Evolutionary conservation across 2,797 vertebrate genomes (phyloP).

Genomic region (Sebastes taczanowskii): DNA sequence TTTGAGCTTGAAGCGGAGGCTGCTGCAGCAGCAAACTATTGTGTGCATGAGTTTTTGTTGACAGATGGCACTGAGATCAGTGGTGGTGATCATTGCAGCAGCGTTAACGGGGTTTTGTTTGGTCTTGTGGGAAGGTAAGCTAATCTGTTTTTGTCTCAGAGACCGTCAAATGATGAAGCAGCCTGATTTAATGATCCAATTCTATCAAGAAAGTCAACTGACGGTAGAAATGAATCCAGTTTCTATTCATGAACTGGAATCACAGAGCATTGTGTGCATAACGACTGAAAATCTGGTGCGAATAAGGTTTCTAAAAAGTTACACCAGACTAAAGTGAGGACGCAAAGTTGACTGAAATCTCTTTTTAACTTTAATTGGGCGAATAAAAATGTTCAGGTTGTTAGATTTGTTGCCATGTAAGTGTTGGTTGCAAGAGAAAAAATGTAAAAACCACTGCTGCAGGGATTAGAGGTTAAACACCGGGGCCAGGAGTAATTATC

Average conservation of each 20-base stretch:
- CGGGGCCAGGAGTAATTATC: slow-evolving; percentile 33
- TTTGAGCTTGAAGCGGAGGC: slow-evolving; percentile 11
- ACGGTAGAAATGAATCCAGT: neutral
- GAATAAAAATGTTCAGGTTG: neutral
- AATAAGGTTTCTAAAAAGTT: neutral
- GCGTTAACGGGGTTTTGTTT: slow-evolving; percentile 24
- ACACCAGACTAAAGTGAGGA: neutral
- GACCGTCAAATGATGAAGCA: slow-evolving; percentile 25
- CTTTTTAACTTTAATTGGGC: slow-evolving; percentile 2
- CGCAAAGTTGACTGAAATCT: neutral
- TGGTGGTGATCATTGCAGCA: slow-evolving; percentile 27
- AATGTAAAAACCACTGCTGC: slow-evolving; percentile 32
- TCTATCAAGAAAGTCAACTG: slow-evolving; percentile 1
- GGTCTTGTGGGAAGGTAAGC: slow-evolving; percentile 23
- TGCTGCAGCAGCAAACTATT: slow-evolving; percentile 37
- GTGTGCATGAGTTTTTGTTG: slow-evolving; percentile 24
- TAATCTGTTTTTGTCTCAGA: slow-evolving; percentile 36
- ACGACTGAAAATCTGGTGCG: neutral
- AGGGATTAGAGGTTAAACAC: slow-evolving; percentile 48
- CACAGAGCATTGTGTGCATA: neutral
- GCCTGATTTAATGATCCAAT: slow-evolving; percentile 15
- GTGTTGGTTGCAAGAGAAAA: neutral
- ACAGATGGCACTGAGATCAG: slow-evolving; percentile 50
- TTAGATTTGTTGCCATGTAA: neutral
- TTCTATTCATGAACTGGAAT: neutral